Evolutionary conservation across 1,140 invertebrate species (phyloP).

Genomic region (Diploscapter pachys): DNA sequence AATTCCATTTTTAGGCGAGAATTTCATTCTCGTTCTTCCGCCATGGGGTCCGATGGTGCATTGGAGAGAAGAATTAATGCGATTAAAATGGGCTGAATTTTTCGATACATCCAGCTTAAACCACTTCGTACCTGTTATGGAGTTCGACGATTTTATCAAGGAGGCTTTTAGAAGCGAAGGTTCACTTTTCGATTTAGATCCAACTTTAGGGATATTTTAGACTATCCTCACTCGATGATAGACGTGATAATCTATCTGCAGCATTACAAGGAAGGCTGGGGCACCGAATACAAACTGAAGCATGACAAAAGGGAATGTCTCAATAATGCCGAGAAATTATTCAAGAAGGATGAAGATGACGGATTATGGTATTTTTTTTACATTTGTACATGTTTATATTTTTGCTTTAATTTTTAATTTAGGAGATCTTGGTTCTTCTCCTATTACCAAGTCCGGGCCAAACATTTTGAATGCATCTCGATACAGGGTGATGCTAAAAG

Average conservation of each 20-base stretch:
- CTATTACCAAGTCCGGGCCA: conserved; percentile 68
- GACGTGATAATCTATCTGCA: conserved; percentile 78
- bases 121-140: conserved; percentile 78
- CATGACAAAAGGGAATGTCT: conserved; percentile 68
- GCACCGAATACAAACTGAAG: conserved; percentile 77
- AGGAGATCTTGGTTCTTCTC: conserved; percentile 68
- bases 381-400: conserved; percentile 1
- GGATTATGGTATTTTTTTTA: conserved; percentile 28
- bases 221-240: conserved; percentile 63
- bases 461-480: conserved; percentile 72
- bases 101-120: conserved; percentile 79
- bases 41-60: conserved; percentile 71
- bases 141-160: conserved; percentile 77
- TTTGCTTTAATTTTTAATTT: not conserved
- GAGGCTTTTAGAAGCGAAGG: conserved; percentile 33
- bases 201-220: conserved; percentile 41
- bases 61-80: conserved; percentile 15
- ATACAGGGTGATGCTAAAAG: conserved; percentile 76
- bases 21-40: conserved; percentile 71
- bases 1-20: conserved; percentile 41
- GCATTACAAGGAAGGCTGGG: conserved; percentile 80
- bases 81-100: conserved; percentile 72
- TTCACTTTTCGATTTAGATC: not conserved
- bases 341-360: conserved; percentile 53
- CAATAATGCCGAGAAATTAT: conserved; percentile 47